Base-by-base conservation (phyloP, 1,140 invertebrate species). In the Sycobia sp. region DNA sequence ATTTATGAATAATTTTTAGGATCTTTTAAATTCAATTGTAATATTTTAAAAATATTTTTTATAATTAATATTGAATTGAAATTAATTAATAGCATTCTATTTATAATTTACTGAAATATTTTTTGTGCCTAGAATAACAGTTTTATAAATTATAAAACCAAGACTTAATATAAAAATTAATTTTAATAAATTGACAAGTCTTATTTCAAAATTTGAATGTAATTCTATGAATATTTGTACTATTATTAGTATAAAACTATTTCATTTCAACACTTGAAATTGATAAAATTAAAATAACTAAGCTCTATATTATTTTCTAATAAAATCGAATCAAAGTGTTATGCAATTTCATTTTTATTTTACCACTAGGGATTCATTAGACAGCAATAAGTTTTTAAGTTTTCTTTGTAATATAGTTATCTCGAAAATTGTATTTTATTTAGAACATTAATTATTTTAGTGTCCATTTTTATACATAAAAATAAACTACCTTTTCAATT, bases 401-500 rank as follows among this genome's bases (percentile, higher is more conserved):
- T 72, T 69, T 39, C 49, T 54, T 65, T 73, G 66, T 8, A 68
- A 66, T 53, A 55, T 41, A 55, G 47, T 50, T 32, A 73, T 63
- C 73, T 74, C 39, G 34, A 65, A 65, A 56, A 20, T 50, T 39
- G 62, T 41, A 22, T 36, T 34, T 39, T 49, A 39, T 16, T 34
- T n/a, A 25, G 63, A 22, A 29, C 51, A 49, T 60, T 56, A n/a
- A 32, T 53, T 18, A 60, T 56, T 63, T 61, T 1, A 23, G 54
- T 49, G 60, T 63, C 20, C 22, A 64, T 46, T 29, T 65, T 58
- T 58, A 10, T 7, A 32, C 29, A 32, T 32, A 32, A 32, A 32
- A 32, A 11, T 23, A 34, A 14, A 38, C 36, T 23, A 76, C 73
- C 69, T 75, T 74, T 61, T 67, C 22, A 46, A 75, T 73, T 60